A percentile compares a stretch with the other conserved stretches of the same genome.
Evolutionary conservation across 2,888 invertebrate species (phyloP).

Genomic region (Nomada fabriciana): DNA sequence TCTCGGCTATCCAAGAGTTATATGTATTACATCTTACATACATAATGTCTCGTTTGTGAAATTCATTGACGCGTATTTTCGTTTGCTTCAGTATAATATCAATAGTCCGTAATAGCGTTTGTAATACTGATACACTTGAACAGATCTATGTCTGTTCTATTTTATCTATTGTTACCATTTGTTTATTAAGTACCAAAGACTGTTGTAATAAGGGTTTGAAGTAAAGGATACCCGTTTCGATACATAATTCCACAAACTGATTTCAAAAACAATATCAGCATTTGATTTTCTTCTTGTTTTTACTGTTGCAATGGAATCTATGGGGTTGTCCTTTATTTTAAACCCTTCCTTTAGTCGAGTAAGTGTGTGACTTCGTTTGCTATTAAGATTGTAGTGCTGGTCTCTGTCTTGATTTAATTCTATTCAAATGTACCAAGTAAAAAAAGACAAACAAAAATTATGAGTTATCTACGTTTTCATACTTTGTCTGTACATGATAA

Average conservation of each 20-base stretch:
- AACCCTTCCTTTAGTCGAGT: background rate
- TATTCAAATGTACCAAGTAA: background rate
- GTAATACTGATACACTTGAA: slow-evolving; percentile 63
- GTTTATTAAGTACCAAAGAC: slow-evolving; percentile 68
- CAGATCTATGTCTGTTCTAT: slow-evolving; percentile 46
- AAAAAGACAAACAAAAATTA: background rate
- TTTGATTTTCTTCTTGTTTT: background rate
- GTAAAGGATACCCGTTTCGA: slow-evolving; percentile 46
- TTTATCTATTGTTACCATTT: slow-evolving; percentile 59
- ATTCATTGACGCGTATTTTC: background rate
- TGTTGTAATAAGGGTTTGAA: slow-evolving; percentile 61
- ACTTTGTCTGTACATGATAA: background rate
- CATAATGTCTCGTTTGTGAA: slow-evolving; percentile 11
- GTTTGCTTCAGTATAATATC: slow-evolving; percentile 2
- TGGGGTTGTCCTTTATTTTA: slow-evolving; percentile 37
- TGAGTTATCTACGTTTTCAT: background rate
- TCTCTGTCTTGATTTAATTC: background rate
- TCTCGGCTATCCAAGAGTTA: slow-evolving; percentile 7
- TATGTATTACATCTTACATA: background rate
- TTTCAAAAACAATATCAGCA: background rate
- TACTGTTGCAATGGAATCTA: background rate
- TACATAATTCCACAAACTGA: background rate
- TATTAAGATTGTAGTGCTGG: slow-evolving; percentile 9
- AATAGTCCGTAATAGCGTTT: slow-evolving; percentile 16
- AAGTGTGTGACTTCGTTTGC: slow-evolving; percentile 13